phyloP scores from a whole-genome alignment of 2,888 invertebrate species.

The Plagodis pulveraria region DNA sequence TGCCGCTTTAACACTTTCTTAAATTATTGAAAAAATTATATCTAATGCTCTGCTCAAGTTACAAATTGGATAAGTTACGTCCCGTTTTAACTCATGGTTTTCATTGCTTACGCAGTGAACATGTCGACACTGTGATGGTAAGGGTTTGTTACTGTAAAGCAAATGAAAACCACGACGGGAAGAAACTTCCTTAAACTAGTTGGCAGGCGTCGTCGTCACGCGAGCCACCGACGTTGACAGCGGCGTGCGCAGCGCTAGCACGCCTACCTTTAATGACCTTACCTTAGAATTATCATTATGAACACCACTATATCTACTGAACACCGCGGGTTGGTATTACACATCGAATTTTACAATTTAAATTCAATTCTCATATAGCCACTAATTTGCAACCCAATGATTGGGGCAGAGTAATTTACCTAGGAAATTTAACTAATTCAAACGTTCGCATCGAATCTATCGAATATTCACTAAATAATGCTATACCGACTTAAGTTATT shows the following conservation, averaged over 20 bases:
- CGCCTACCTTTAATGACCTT: slow-evolving; percentile 2
- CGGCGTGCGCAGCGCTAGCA: not conserved
- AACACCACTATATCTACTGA: slow-evolving; percentile 28
- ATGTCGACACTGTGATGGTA: not conserved
- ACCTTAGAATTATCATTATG: slow-evolving; percentile 14
- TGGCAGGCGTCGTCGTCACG: not conserved
- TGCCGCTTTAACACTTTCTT: slow-evolving; percentile 21
- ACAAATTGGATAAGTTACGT: slow-evolving; percentile 28
- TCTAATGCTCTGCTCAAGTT: slow-evolving; percentile 37
- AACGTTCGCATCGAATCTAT: slow-evolving; percentile 19
- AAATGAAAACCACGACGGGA: slow-evolving; percentile 54
- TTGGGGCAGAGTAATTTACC: slow-evolving; percentile 25
- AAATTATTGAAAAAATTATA: slow-evolving; percentile 33
- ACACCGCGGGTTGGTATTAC: slow-evolving; percentile 30
- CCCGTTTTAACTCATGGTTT: slow-evolving; percentile 44
- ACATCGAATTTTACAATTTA: slow-evolving; percentile 24
- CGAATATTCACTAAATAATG: slow-evolving; percentile 21
- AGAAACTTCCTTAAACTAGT: slow-evolving; percentile 22
- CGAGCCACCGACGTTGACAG: slow-evolving; percentile 4
- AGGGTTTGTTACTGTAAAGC: slow-evolving; percentile 16
- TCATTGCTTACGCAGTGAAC: slow-evolving; percentile 22
- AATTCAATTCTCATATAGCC: slow-evolving; percentile 21
- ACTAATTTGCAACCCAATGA: slow-evolving; percentile 14
- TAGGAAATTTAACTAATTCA: slow-evolving; percentile 29
- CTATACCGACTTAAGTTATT: slow-evolving; percentile 17